Conservation (phyloP, 2,888 invertebrate species). For the Notodonta ziczac region DNA sequence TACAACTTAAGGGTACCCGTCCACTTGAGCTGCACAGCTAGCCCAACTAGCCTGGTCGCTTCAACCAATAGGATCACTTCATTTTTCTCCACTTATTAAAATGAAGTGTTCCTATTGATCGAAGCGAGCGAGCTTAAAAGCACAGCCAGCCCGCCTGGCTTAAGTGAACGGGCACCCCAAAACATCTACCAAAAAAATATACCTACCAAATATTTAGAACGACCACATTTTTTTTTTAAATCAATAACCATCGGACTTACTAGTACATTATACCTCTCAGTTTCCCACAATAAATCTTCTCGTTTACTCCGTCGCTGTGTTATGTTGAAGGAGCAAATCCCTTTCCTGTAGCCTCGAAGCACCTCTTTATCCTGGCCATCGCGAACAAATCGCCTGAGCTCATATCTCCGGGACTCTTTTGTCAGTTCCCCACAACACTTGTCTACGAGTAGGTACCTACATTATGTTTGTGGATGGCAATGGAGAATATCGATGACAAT, state of each 20-base stretch:
- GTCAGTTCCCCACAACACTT: slow-evolving; percentile 60
- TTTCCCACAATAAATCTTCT: background rate
- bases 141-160: no score
- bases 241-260: background rate
- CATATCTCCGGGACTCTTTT: slow-evolving; percentile 59
- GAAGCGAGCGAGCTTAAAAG: no score
- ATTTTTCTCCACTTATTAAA: no score
- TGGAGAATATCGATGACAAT: slow-evolving; percentile 20
- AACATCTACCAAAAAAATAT: no score
- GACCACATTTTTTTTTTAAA: no score
- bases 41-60: no score
- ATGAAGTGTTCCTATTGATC: no score
- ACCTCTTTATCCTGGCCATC: slow-evolving; percentile 62
- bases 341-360: slow-evolving; percentile 56
- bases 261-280: background rate
- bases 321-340: slow-evolving; percentile 50
- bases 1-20: no score
- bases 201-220: no score
- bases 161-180: no score
- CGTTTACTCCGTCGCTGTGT: background rate
- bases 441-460: slow-evolving; percentile 40
- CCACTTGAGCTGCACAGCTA: no score
- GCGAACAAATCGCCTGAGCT: slow-evolving; percentile 61
- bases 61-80: no score
- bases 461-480: slow-evolving; percentile 55